Evolutionary conservation across 1,140 invertebrate species (phyloP).

Genomic region (Lordiphosa collinella): DNA sequence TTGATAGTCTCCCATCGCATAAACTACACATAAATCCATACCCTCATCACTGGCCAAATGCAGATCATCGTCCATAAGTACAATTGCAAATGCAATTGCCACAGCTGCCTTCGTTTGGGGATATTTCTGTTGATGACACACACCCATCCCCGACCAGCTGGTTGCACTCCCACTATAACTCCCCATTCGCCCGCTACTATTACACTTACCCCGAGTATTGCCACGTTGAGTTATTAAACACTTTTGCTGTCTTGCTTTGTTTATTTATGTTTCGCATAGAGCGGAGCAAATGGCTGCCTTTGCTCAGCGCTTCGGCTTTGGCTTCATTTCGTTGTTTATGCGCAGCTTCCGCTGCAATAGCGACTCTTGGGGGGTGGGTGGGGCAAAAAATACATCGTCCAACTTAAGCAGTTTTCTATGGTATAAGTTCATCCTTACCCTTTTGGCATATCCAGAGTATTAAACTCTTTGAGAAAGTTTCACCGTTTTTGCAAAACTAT

Average conservation of each 20-base stretch:
- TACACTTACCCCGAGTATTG: slow-evolving; percentile 6
- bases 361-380: background rate
- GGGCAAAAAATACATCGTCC: too few species aligned
- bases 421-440: background rate
- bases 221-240: slow-evolving; percentile 59
- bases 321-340: slow-evolving; percentile 36
- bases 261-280: slow-evolving; percentile 53
- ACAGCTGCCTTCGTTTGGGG: slow-evolving; percentile 15
- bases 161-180: slow-evolving; percentile 9
- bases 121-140: slow-evolving; percentile 10
- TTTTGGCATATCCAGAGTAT: slow-evolving; percentile 25
- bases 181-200: background rate
- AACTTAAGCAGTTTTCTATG: background rate
- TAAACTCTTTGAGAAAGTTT: slow-evolving; percentile 41
- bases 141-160: slow-evolving; percentile 8
- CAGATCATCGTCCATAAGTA: slow-evolving; percentile 7
- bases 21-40: slow-evolving; percentile 2
- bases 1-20: background rate
- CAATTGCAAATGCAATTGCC: slow-evolving; percentile 12
- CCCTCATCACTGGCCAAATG: background rate
- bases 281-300: slow-evolving; percentile 48
- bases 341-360: slow-evolving; percentile 25
- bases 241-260: slow-evolving; percentile 54
- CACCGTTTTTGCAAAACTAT: slow-evolving; percentile 21
- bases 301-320: slow-evolving; percentile 21